Conservation (phyloP, 2,888 invertebrate species). For the Drosophila conformis region DNA sequence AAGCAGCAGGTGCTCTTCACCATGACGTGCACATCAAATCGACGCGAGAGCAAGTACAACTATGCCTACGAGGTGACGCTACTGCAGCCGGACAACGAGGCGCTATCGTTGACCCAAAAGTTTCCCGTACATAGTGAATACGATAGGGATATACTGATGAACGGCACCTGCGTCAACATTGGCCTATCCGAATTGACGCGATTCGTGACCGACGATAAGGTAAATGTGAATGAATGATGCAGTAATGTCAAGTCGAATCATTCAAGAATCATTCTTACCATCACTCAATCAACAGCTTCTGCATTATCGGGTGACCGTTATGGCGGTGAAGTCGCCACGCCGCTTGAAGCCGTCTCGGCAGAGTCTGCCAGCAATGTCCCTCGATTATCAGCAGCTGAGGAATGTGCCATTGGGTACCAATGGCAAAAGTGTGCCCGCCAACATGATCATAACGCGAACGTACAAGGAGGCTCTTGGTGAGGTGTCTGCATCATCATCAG, state of each 20-base stretch:
- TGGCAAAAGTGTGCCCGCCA: constrained; percentile 79
- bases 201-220: constrained; percentile 81
- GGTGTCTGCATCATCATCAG: constrained; percentile 6
- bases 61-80: constrained; percentile 84
- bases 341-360: constrained; percentile 60
- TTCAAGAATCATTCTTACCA: background rate
- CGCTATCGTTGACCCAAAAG: constrained; percentile 82
- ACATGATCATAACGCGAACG: constrained; percentile 81
- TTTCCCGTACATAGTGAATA: constrained; percentile 84
- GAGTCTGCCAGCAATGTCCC: constrained; percentile 60
- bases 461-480: constrained; percentile 61
- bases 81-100: constrained; percentile 81
- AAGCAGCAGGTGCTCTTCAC: constrained; percentile 82
- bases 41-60: constrained; percentile 79
- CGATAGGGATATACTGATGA: constrained; percentile 83
- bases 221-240: constrained; percentile 40
- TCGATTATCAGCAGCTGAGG: constrained; percentile 75
- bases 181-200: constrained; percentile 78
- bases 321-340: constrained; percentile 79
- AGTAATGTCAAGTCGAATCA: background rate
- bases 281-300: constrained; percentile 63
- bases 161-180: constrained; percentile 83
- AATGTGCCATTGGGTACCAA: constrained; percentile 76
- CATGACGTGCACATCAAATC: constrained; percentile 83
- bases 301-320: constrained; percentile 79